phyloP scores from a whole-genome alignment of 2,888 invertebrate species.

The Idaea straminata region DNA sequence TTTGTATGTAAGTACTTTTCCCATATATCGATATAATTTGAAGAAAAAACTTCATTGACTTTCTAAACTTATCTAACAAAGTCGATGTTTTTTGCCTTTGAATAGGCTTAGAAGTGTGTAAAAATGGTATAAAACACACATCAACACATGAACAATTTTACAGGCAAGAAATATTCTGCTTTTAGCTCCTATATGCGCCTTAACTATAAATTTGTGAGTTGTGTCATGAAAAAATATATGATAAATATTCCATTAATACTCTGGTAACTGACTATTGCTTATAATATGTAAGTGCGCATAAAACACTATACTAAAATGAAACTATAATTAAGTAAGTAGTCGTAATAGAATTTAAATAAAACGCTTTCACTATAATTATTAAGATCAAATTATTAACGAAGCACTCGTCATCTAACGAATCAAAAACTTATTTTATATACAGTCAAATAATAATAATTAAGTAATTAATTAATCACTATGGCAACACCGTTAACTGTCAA shows the following conservation, averaged over 20 bases:
- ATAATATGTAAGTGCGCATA: constrained; percentile 55
- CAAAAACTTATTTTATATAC: constrained; percentile 72
- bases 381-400: constrained; percentile 51
- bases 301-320: constrained; percentile 50
- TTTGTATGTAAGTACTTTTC: too few relatives aligned
- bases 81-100: too few relatives aligned
- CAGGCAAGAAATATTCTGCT: too few relatives aligned
- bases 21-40: too few relatives aligned
- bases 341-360: constrained; percentile 45
- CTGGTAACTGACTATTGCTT: constrained; percentile 76
- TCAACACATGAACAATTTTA: too few relatives aligned
- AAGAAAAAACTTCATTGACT: too few relatives aligned
- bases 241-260: constrained; percentile 52
- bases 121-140: too few relatives aligned
- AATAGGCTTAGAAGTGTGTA: too few relatives aligned
- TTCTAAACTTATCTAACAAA: too few relatives aligned
- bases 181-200: constrained; percentile 5
- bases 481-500: constrained; percentile 77
- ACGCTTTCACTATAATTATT: constrained; percentile 33
- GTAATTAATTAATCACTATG: constrained; percentile 76
- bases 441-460: constrained; percentile 65
- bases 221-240: constrained; percentile 68
- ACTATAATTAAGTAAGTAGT: constrained; percentile 38
- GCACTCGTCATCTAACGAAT: constrained; percentile 69
- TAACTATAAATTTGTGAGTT: constrained; percentile 30